Base-by-base conservation (phyloP, 2,797 vertebrate species). In the Crenuchus spilurus region DNA sequence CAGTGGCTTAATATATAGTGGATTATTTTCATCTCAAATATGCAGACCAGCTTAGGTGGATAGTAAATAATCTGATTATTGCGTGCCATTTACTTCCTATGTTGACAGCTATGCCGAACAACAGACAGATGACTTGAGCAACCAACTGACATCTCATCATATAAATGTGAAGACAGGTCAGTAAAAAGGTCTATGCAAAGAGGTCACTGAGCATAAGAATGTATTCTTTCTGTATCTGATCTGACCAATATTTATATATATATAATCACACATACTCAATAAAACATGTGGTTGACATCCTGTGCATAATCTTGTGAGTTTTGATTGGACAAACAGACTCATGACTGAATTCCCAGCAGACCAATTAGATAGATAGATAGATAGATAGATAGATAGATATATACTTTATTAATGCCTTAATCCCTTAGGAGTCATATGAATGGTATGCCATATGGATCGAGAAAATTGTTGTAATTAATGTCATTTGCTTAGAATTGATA, bases 301-400 rank as follows among this genome's bases (percentile, higher is more conserved):
- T 2, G 14, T 6, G 22, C 7, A 63, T 8, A 28, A 13, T 30
- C n/a, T 63, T 1, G 6, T n/a, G 57, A 39, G 57, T 20, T 39
- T 37, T 9, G 5, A 60, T 6, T 37, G 31, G 33, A 60, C 10
- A 37, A 20, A 67, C 77, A 81, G 78, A 80, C 73, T 76, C 74
- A 73, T 76, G 75, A 77, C 67, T 64, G 54, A 5, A 0, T 26
- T 84, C 88, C 84, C 85, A 18, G 54, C 67, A 6, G 85, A 37
- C 83, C 80, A 89, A 88, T 88, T 88, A n/a, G n/a, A n/a, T n/a
- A n/a, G n/a, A n/a, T n/a, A n/a, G n/a, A n/a, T n/a, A n/a, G n/a
- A n/a, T n/a, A n/a, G n/a, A n/a, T n/a, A n/a, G n/a, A n/a, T n/a
- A n/a, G n/a, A n/a, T n/a, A n/a, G n/a, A n/a, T n/a, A n/a, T n/a